Conservation (phyloP, 2,113 vertebrate species). For the Lasiurus cinereus region DNA sequence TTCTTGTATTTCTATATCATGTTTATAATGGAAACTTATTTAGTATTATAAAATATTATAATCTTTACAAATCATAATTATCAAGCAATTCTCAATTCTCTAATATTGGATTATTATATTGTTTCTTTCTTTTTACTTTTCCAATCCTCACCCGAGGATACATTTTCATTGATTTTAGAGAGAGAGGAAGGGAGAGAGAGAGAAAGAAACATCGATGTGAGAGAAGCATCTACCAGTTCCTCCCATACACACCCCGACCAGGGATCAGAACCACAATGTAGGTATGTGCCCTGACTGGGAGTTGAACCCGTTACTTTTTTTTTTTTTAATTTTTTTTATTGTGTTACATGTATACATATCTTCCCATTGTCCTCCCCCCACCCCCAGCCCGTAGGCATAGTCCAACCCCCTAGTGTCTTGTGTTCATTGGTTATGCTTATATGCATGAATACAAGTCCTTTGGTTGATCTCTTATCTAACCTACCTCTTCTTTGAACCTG, state of each 20-base stretch:
- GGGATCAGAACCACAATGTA: not conserved
- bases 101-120: conserved; percentile 12
- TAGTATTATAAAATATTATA: conserved; percentile 19
- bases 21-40: conserved; percentile 40
- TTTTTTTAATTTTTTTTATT: too few relatives aligned
- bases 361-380: too few relatives aligned
- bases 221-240: not conserved
- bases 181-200: not conserved
- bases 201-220: not conserved
- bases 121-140: not conserved
- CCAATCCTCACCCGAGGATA: not conserved
- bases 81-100: not conserved
- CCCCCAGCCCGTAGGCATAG: too few relatives aligned
- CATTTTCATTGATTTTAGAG: not conserved
- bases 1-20: conserved; percentile 25
- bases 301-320: not conserved
- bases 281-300: not conserved
- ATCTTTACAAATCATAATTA: conserved; percentile 19
- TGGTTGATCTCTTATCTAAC: too few relatives aligned
- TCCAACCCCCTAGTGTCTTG: too few relatives aligned
- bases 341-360: too few relatives aligned
- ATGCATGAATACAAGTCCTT: too few relatives aligned
- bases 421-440: too few relatives aligned
- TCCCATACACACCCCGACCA: not conserved
- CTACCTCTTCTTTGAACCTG: not conserved